A percentile compares a stretch with the other conserved stretches of the same genome.
These are phyloP conservation scores for Bicyclus anynana DNA, from an alignment of 1,140 invertebrate species.

Conservation along the genomic window DNA sequence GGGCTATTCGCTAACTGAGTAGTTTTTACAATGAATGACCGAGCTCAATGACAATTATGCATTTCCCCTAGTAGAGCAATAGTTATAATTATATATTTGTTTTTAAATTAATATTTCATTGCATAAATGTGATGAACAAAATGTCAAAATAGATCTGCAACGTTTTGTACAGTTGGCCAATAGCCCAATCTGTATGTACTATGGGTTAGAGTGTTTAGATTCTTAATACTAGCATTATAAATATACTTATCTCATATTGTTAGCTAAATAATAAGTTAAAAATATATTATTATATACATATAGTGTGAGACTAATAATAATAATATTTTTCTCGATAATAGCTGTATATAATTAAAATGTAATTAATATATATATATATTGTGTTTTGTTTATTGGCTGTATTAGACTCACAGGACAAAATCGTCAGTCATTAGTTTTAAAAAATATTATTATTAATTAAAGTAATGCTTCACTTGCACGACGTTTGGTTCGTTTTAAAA, in stretches of 20 bases:
- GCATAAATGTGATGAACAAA: no score
- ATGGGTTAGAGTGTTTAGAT: conserved; percentile 56
- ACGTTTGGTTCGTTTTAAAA: no score
- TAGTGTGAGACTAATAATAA: conserved; percentile 41
- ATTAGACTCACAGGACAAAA: conserved; percentile 1
- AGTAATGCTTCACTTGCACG: conserved; percentile 12
- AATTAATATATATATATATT: background rate
- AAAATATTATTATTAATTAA: conserved; percentile 6
- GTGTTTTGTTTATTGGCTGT: background rate
- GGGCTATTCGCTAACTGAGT: no score
- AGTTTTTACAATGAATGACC: no score
- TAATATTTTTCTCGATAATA: conserved; percentile 34
- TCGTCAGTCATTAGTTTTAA: conserved; percentile 9
- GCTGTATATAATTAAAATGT: conserved; percentile 40
- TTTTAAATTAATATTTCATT: no score
- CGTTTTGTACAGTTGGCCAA: no score
- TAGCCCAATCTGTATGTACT: conserved; percentile 24
- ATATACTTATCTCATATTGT: conserved; percentile 64
- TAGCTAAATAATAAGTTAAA: conserved; percentile 50
- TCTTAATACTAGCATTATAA: conserved; percentile 57
- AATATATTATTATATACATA: conserved; percentile 35
- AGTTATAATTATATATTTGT: no score
- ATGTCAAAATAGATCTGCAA: no score
- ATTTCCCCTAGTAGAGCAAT: no score
- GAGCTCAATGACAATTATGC: no score